These are phyloP conservation scores for Megaustenia siamemsis DNA, from an alignment of 2,888 invertebrate genomes.

Conservation along the genomic window DNA sequence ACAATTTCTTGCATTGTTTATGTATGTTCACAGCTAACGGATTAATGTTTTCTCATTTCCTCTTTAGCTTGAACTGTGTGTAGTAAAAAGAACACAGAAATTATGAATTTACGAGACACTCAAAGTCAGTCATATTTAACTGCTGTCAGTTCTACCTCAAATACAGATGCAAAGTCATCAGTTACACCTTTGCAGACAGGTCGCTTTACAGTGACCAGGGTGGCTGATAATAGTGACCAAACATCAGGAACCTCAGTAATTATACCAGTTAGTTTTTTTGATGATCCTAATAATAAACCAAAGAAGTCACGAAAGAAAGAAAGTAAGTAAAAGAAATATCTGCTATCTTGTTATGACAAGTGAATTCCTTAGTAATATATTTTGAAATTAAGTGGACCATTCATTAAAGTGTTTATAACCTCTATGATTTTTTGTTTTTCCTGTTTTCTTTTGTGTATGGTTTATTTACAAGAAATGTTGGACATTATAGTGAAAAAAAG, in stretches of 20 bases:
- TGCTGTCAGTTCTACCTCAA: neutral
- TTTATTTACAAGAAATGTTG: too few relatives aligned
- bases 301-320: neutral
- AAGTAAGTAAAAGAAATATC: conserved; percentile 4
- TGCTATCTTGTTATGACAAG: too few relatives aligned
- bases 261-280: conserved; percentile 32
- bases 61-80: neutral
- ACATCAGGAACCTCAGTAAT: neutral
- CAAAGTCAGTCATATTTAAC: neutral
- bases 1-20: too few relatives aligned
- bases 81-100: neutral
- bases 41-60: neutral
- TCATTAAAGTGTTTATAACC: too few relatives aligned
- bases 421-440: too few relatives aligned
- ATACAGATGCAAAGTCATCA: neutral
- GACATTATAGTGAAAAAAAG: too few relatives aligned
- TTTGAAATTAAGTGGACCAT: too few relatives aligned
- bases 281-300: neutral
- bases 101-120: neutral
- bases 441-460: too few relatives aligned
- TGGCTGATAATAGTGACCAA: neutral
- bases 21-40: too few relatives aligned
- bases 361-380: too few relatives aligned
- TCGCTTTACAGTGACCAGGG: conserved; percentile 3
- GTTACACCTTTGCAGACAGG: neutral